phyloP scores from a whole-genome alignment of 2,888 invertebrate species.

The Cosmorhoe ocellata region DNA sequence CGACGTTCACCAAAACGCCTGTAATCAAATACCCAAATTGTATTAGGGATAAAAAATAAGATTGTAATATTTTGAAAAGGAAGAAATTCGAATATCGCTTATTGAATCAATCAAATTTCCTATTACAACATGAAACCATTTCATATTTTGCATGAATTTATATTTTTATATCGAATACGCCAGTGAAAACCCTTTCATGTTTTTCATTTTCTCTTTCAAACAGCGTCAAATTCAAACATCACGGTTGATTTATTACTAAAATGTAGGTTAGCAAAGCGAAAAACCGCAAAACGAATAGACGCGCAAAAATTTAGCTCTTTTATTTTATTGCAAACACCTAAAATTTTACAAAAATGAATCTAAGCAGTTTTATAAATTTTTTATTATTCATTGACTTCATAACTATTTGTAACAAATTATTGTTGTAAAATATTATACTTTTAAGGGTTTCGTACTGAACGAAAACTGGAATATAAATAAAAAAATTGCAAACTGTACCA shows the following conservation, averaged over 20 bases:
- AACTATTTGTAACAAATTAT: constrained; percentile 25
- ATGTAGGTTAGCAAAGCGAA: constrained; percentile 41
- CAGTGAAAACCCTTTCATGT: constrained; percentile 32
- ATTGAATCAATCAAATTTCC: background rate
- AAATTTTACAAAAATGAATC: constrained; percentile 37
- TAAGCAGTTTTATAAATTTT: constrained; percentile 28
- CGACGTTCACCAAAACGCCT: no score
- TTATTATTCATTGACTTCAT: no score
- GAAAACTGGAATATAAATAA: no score
- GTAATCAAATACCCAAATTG: no score
- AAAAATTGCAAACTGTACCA: no score
- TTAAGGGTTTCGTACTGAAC: no score
- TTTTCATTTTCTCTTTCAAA: constrained; percentile 47
- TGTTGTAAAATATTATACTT: no score
- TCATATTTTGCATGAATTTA: no score
- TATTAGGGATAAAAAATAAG: no score
- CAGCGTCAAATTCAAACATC: constrained; percentile 49
- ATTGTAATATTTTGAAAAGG: no score
- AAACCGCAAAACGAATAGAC: constrained; percentile 38
- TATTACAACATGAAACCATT: background rate
- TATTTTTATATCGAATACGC: constrained; percentile 16
- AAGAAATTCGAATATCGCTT: background rate
- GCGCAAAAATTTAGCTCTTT: constrained; percentile 39
- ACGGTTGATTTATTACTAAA: constrained; percentile 55
- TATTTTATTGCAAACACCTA: constrained; percentile 32